Percentiles rank a stretch among this genome's conserved stretches.
Conservation (phyloP, 1,140 invertebrate species). For the Drosophila ogumai region DNA sequence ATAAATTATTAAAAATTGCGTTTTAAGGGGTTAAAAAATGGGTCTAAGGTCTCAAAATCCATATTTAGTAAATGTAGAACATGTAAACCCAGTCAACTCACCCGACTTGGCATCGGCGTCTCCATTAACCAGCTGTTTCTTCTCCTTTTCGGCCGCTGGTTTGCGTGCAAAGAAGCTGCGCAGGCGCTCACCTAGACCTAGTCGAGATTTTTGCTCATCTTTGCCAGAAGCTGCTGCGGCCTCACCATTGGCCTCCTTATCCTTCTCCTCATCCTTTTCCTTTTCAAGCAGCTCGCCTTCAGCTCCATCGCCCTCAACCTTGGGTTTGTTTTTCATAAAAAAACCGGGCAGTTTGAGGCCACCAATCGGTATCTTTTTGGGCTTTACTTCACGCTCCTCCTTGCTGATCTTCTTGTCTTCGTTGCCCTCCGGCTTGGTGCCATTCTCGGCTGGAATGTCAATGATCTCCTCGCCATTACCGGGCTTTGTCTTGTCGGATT, state of each 20-base stretch:
- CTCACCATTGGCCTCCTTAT: constrained; percentile 64
- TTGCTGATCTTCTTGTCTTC: constrained; percentile 87
- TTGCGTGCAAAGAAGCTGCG: constrained; percentile 79
- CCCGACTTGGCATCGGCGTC: constrained; percentile 81
- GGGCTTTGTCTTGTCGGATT: constrained; percentile 28
- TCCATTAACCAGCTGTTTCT: constrained; percentile 64
- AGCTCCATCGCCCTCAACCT: constrained; percentile 83
- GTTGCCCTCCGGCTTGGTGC: constrained; percentile 69
- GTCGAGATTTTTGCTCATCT: constrained; percentile 72
- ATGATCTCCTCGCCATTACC: constrained; percentile 75
- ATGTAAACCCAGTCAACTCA: constrained; percentile 31
- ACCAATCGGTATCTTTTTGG: constrained; percentile 92
- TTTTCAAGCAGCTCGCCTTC: constrained; percentile 85
- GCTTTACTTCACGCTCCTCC: constrained; percentile 89
- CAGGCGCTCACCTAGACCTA: constrained; percentile 72
- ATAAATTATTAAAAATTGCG: neutral
- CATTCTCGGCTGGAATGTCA: constrained; percentile 81
- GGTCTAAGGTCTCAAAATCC: neutral
- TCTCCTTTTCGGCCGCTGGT: constrained; percentile 70
- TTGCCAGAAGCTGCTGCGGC: constrained; percentile 52
- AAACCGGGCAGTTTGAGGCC: constrained; percentile 93
- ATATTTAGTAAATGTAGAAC: no score
- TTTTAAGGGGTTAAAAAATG: neutral
- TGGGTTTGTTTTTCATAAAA: constrained; percentile 90
- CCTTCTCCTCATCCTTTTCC: constrained; percentile 74